phyloP scores from a whole-genome alignment of 2,888 invertebrate species.

The Xanthia togata region DNA sequence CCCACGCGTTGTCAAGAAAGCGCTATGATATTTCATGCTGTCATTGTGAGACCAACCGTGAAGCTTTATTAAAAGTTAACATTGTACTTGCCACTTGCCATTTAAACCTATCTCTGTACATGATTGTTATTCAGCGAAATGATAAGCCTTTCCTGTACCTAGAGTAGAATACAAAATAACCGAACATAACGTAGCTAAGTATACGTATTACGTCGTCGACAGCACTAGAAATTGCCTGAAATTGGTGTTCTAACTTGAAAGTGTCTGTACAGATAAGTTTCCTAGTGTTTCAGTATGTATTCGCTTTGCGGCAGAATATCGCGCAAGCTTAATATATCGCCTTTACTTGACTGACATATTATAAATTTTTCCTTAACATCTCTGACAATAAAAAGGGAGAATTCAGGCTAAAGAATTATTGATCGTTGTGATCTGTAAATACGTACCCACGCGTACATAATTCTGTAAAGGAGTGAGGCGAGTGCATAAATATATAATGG shows the following conservation, averaged over 20 bases:
- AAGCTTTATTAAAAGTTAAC: conserved; percentile 80
- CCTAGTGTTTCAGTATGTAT: conserved; percentile 52
- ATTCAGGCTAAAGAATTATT: conserved; percentile 42
- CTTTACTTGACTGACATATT: conserved; percentile 47
- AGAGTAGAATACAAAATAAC: conserved; percentile 45
- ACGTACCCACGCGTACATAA: conserved; percentile 33
- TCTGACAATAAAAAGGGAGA: conserved; percentile 33
- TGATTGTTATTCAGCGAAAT: conserved; percentile 25
- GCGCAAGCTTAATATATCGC: conserved; percentile 39
- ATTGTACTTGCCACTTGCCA: conserved; percentile 52
- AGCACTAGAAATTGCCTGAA: conserved; percentile 52
- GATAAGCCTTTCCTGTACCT: conserved; percentile 35
- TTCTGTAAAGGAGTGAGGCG: conserved; percentile 31
- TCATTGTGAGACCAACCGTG: conserved; percentile 76
- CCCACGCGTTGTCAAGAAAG: conserved; percentile 74
- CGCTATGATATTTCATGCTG: conserved; percentile 81
- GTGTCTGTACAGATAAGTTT: conserved; percentile 54
- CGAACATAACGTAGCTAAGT: conserved; percentile 21
- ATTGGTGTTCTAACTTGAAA: conserved; percentile 58
- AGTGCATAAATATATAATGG: conserved; percentile 62
- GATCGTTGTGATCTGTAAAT: conserved; percentile 46
- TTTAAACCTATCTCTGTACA: conserved; percentile 34
- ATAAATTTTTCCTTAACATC: conserved; percentile 36
- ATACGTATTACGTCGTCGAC: conserved; percentile 44
- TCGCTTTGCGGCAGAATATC: conserved; percentile 46